Percentiles rank a stretch among this genome's conserved stretches.
These are phyloP conservation scores for Elachura formosa DNA, from an alignment of 2,113 vertebrate species.

Conservation along the genomic window DNA sequence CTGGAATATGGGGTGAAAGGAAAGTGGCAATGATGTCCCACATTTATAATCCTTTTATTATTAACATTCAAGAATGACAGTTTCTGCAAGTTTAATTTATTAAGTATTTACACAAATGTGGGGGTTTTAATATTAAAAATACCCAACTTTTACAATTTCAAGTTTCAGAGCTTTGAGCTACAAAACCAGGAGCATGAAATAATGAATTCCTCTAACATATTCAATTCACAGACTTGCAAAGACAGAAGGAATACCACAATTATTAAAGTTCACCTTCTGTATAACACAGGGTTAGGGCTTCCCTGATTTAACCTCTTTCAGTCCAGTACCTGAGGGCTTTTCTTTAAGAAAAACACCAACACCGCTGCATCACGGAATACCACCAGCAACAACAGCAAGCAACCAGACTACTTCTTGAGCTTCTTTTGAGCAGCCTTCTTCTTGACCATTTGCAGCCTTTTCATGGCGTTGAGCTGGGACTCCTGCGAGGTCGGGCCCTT, in stretches of 20 bases:
- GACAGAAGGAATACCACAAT: background rate
- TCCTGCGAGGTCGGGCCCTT: slow-evolving; percentile 94
- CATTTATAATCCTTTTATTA: slow-evolving; percentile 18
- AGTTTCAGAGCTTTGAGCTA: background rate
- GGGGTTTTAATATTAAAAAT: background rate
- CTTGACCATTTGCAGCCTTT: slow-evolving; percentile 94
- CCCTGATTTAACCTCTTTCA: background rate
- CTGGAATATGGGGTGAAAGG: background rate
- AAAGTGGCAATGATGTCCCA: background rate
- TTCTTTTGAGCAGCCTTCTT: slow-evolving; percentile 98
- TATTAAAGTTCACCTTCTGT: background rate
- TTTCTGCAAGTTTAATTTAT: background rate
- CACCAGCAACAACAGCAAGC: background rate
- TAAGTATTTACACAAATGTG: background rate
- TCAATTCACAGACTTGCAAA: background rate
- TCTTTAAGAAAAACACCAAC: background rate
- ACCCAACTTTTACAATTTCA: background rate
- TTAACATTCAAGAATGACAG: background rate
- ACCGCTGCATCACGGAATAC: background rate
- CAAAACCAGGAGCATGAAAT: background rate
- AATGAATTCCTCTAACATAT: background rate
- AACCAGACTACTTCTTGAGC: slow-evolving; percentile 82
- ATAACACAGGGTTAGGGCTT: background rate
- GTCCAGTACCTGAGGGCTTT: background rate
- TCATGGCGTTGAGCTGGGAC: slow-evolving; percentile 96